phyloP scores from a whole-genome alignment of 2,888 invertebrate species.

The Elegia similella region DNA sequence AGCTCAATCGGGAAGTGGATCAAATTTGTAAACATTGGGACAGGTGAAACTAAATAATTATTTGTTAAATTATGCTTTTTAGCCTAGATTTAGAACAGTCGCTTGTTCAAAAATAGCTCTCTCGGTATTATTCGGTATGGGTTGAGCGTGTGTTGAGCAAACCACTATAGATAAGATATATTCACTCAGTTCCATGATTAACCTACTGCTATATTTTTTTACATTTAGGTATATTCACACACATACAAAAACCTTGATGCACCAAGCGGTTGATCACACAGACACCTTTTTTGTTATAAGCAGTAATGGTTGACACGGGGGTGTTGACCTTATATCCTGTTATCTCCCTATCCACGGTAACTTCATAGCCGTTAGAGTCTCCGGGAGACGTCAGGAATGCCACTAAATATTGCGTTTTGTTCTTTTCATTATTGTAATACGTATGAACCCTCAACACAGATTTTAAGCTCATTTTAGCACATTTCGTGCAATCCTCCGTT shows the following conservation, averaged over 20 bases:
- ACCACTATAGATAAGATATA: no score
- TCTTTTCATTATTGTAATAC: slow-evolving; percentile 50
- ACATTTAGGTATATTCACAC: slow-evolving; percentile 32
- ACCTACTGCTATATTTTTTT: no score
- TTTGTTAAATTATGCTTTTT: no score
- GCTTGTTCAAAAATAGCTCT: no score
- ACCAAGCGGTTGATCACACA: slow-evolving; percentile 39
- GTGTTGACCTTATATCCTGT: slow-evolving; percentile 68
- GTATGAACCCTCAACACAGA: slow-evolving; percentile 66
- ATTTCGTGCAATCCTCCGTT: slow-evolving; percentile 57
- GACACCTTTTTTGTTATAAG: slow-evolving; percentile 44
- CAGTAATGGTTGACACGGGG: slow-evolving; percentile 69
- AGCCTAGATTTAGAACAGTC: no score
- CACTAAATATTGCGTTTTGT: slow-evolving; percentile 77
- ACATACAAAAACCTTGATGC: slow-evolving; percentile 50
- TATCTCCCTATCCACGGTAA: slow-evolving; percentile 76
- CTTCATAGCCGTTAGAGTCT: slow-evolving; percentile 84
- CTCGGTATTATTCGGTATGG: no score
- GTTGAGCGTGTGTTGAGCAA: no score
- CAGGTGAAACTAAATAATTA: no score
- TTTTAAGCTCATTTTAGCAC: slow-evolving; percentile 73
- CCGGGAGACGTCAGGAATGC: slow-evolving; percentile 84
- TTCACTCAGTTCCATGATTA: no score
- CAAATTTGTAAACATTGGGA: no score
- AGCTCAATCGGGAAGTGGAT: no score